These are phyloP conservation scores for Brachylomia viminalis DNA, from an alignment of 2,888 invertebrate genomes.

Conservation along the genomic window DNA sequence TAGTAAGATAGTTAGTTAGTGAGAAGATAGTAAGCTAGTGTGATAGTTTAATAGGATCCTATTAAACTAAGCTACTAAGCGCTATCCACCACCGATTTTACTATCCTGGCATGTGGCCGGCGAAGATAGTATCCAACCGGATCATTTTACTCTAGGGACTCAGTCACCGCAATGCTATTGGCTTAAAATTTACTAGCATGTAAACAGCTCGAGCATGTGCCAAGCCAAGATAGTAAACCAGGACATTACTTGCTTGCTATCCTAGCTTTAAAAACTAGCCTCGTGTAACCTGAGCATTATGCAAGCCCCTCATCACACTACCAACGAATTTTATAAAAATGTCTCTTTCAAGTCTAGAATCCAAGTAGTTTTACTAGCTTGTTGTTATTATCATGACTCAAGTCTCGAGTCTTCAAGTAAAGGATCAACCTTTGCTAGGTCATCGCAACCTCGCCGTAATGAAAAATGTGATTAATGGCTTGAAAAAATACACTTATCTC, in stretches of 20 bases:
- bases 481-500: slow-evolving; percentile 66
- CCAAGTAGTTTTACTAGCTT: slow-evolving; percentile 36
- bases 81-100: not conserved
- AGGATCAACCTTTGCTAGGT: slow-evolving; percentile 59
- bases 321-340: slow-evolving; percentile 35
- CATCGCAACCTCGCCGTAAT: slow-evolving; percentile 57
- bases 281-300: not conserved
- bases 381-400: slow-evolving; percentile 30
- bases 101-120: no score
- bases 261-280: not conserved
- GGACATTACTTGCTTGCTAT: no score
- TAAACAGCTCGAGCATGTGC: no score
- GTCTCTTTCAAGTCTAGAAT: slow-evolving; percentile 16
- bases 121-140: no score
- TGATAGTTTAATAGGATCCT: not conserved
- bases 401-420: slow-evolving; percentile 32
- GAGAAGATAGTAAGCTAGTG: not conserved
- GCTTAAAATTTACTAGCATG: no score
- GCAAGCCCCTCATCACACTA: slow-evolving; percentile 34
- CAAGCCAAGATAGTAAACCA: no score
- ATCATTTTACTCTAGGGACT: no score
- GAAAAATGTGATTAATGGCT: slow-evolving; percentile 68
- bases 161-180: no score
- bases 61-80: not conserved
- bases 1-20: not conserved